phyloP scores from a whole-genome alignment of 2,797 vertebrate species.

The Mastacembelus armatus region DNA sequence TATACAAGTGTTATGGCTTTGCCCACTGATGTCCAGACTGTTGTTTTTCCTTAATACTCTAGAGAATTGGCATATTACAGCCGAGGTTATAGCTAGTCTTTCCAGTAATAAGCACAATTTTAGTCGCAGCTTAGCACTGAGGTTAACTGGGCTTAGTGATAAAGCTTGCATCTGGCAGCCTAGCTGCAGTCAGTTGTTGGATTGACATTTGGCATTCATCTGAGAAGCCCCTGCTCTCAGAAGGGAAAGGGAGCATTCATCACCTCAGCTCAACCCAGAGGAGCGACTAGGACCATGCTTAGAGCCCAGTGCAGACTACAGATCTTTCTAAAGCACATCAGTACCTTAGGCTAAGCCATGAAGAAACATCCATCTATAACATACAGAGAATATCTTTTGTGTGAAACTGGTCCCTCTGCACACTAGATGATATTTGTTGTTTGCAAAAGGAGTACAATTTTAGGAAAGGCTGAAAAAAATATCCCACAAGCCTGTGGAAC shows the following conservation, averaged over 20 bases:
- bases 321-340: constrained; percentile 33
- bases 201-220: constrained; percentile 49
- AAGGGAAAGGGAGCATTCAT: constrained; percentile 21
- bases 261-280: too few species aligned
- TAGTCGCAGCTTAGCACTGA: constrained; percentile 36
- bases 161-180: constrained; percentile 32
- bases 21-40: constrained; percentile 3
- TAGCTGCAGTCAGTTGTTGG: constrained; percentile 27
- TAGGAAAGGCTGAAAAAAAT: constrained; percentile 35
- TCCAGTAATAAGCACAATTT: constrained; percentile 32
- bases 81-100: constrained; percentile 27
- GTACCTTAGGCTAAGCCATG: constrained; percentile 28
- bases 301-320: constrained; percentile 25
- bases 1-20: constrained; percentile 4
- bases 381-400: constrained; percentile 24
- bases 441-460: constrained; percentile 46
- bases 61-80: neutral
- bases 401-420: constrained; percentile 19
- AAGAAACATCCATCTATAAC: constrained; percentile 28
- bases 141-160: constrained; percentile 44
- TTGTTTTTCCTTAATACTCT: constrained; percentile 13
- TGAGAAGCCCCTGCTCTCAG: constrained; percentile 14
- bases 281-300: constrained; percentile 22
- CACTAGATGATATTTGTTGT: constrained; percentile 41
- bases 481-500: constrained; percentile 44